Evolutionary conservation across 2,888 invertebrate genomes (phyloP).

Genomic region (Polydrusus pterygomalis): DNA sequence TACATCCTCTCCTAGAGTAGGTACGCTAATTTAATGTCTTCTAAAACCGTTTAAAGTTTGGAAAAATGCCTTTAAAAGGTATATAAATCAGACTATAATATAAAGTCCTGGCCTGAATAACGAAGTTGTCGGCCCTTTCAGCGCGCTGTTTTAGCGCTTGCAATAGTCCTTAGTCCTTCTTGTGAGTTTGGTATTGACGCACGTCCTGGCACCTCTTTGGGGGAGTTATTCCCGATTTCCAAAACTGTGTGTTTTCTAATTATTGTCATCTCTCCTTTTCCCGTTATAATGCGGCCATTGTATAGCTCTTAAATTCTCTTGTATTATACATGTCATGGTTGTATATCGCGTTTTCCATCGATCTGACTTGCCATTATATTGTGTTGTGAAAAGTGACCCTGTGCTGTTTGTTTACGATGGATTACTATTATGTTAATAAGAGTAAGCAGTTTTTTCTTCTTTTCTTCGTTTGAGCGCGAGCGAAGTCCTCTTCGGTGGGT

Average conservation of each 20-base stretch:
- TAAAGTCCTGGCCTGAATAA: constrained; percentile 55
- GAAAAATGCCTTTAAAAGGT: constrained; percentile 42
- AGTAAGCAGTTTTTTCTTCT: constrained; percentile 53
- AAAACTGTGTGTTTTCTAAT: constrained; percentile 38
- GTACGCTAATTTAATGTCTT: constrained; percentile 20
- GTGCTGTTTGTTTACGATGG: constrained; percentile 53
- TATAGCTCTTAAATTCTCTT: constrained; percentile 28
- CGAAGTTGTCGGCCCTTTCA: constrained; percentile 27
- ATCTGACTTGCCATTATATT: constrained; percentile 30
- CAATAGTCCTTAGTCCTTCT: constrained; percentile 44
- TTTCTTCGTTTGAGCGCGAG: constrained; percentile 38
- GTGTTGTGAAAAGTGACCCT: constrained; percentile 55
- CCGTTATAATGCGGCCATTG: too few relatives aligned
- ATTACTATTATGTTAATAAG: constrained; percentile 57
- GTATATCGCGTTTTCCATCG: constrained; percentile 50
- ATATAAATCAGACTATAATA: constrained; percentile 42
- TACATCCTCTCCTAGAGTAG: background rate
- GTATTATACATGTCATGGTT: constrained; percentile 46
- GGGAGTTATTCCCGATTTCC: constrained; percentile 41
- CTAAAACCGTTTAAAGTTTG: constrained; percentile 30
- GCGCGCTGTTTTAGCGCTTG: constrained; percentile 25
- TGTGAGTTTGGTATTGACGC: constrained; percentile 34
- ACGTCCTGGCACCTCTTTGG: constrained; percentile 29
- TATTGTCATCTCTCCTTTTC: too few relatives aligned
- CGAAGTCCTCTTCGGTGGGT: constrained; percentile 30